A percentile compares a stretch with the other conserved stretches of the same genome.
These are phyloP conservation scores for Enteromius unitaeniatus DNA, from an alignment of 2,797 vertebrate species.

Conservation along the genomic window DNA sequence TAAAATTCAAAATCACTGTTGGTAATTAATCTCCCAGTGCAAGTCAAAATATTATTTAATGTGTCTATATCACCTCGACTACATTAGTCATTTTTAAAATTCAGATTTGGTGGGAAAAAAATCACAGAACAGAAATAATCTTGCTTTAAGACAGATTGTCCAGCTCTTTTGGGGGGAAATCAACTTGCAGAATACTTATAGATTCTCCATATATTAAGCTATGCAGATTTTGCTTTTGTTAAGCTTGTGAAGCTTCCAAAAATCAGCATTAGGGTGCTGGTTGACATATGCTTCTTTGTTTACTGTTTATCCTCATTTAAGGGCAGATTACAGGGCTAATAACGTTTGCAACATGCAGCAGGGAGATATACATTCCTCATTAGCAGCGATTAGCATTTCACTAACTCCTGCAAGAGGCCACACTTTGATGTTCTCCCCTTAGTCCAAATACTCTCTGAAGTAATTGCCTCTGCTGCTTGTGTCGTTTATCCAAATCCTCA, in stretches of 20 bases:
- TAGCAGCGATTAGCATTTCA: slow-evolving; percentile 74
- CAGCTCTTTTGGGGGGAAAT: not conserved
- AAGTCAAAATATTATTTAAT: not conserved
- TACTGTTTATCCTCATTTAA: slow-evolving; percentile 50
- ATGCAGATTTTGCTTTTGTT: not conserved
- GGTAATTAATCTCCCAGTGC: not conserved
- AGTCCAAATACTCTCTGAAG: slow-evolving; percentile 56
- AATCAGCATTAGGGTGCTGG: slow-evolving; percentile 21
- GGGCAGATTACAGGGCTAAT: slow-evolving; percentile 63
- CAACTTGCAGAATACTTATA: not conserved
- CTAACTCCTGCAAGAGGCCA: slow-evolving; percentile 64
- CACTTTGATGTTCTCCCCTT: slow-evolving; percentile 73
- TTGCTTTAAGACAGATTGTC: not conserved
- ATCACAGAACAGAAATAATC: not conserved
- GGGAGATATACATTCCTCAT: slow-evolving; percentile 73
- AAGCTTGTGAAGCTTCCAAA: slow-evolving; percentile 20
- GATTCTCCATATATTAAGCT: not conserved
- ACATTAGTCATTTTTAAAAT: not conserved
- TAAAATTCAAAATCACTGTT: not conserved
- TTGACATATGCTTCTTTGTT: slow-evolving; percentile 46
- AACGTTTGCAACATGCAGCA: slow-evolving; percentile 62
- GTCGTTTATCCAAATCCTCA: slow-evolving; percentile 57
- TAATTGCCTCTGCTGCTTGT: slow-evolving; percentile 51
- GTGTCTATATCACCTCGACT: no score
- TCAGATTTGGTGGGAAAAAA: not conserved